phyloP scores from a whole-genome alignment of 2,797 vertebrate species.

The Argya squamiceps region DNA sequence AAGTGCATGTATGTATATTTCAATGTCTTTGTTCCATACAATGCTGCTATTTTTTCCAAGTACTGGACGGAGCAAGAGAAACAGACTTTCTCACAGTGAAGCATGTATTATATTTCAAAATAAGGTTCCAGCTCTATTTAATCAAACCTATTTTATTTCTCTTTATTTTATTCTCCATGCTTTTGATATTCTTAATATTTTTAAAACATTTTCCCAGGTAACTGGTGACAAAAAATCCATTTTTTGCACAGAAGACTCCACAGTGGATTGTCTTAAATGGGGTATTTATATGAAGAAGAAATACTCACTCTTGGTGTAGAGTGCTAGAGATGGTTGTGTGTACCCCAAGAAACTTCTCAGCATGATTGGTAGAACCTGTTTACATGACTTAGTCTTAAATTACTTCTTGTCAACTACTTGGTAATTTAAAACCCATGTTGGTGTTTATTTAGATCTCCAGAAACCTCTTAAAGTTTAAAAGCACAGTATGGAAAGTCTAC shows the following conservation, averaged over 20 bases:
- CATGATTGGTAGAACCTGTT: neutral
- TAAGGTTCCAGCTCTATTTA: neutral
- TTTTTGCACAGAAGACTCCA: neutral
- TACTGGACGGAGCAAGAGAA: neutral
- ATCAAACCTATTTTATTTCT: neutral
- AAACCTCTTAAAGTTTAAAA: neutral
- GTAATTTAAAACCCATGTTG: neutral
- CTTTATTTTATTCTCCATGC: neutral
- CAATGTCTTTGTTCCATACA: neutral
- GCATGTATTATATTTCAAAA: neutral
- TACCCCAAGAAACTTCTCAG: neutral
- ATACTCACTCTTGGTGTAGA: neutral
- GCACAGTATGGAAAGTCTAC: neutral
- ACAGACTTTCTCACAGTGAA: neutral
- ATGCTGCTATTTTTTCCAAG: neutral
- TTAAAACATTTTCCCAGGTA: neutral
- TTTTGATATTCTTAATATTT: neutral
- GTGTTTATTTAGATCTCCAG: neutral
- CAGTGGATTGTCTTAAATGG: neutral
- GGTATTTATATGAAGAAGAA: neutral
- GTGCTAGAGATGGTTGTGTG: neutral
- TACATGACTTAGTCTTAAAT: neutral
- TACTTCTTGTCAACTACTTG: neutral
- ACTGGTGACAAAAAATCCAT: neutral
- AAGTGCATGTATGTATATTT: neutral